Base-by-base conservation (phyloP, 2,888 invertebrate genomes). In the Andricus quercusramuli region DNA sequence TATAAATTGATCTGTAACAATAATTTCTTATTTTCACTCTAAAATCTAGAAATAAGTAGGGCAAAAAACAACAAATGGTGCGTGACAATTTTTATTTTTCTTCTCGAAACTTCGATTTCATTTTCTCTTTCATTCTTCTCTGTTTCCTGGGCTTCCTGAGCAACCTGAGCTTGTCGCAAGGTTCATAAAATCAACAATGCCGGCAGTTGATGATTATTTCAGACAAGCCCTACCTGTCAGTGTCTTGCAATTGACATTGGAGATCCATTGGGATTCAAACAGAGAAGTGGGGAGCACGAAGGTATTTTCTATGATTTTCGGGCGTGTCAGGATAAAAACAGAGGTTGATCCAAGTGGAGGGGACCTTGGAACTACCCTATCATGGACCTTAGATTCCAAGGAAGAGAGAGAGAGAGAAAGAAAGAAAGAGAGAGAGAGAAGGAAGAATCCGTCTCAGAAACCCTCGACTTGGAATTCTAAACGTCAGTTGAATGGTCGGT, bases 401-500 rank as follows among this genome's bases (percentile, higher is more conserved):
- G 32, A n/a, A 65, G 25, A 65, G 56, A 76, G 76, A 65, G 56
- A 76, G 76, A 66, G 32, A 29, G 79, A 22, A 25, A 76, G 76
- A 65, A 41, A 76, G 76, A 66, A 25, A 29, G 79, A 22, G 20
- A 76, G 56, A 76, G 77, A 78, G 74, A 29, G 80, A 77, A 78
- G 25, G 79, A 70, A 51, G 62, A 78, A 25, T 51, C 64, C 44
- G 37, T 32, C 47, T 47, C 64, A 17, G 44, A 65, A 78, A 32
- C 78, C 47, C 64, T 65, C 22, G 6, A 65, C 66, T 22, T 62
- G 79, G 51, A 84, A 79, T 83, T 79, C 59, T 76, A 80, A 79
- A 83, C 83, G 77, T 84, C 84, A 86, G 87, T 86, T 85, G 86
- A 83, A 86, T 84, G 83, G 84, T 81, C 82, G 83, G 83, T 83